phyloP scores from a whole-genome alignment of 2,797 vertebrate genomes.

The Muscicapa comitata region DNA sequence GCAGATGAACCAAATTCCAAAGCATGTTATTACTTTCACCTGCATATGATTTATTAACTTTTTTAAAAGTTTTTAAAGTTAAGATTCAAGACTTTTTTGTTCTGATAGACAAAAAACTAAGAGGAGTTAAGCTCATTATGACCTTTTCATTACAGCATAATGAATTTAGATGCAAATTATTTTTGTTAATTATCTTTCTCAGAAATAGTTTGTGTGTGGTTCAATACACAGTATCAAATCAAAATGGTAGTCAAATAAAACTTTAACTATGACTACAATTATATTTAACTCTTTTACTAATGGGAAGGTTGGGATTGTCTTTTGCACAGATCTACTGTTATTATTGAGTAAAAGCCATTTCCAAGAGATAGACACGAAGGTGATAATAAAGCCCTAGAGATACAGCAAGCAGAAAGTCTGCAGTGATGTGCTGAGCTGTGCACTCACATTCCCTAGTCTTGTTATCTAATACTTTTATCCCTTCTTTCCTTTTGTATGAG shows the following conservation, averaged over 20 bases:
- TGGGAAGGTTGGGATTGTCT: neutral
- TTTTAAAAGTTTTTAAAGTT: neutral
- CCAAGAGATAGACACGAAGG: neutral
- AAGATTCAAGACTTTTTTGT: neutral
- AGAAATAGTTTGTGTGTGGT: neutral
- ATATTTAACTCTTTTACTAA: neutral
- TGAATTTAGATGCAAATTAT: neutral
- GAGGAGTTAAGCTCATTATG: neutral
- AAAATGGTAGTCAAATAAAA: neutral
- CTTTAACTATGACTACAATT: neutral
- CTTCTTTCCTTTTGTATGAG: neutral
- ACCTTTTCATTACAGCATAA: neutral
- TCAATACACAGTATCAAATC: neutral
- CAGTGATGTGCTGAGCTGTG: neutral
- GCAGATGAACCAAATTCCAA: neutral
- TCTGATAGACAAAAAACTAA: neutral
- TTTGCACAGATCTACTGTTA: neutral
- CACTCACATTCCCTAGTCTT: neutral
- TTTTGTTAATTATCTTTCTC: neutral
- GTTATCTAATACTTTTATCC: neutral
- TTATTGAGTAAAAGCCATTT: neutral
- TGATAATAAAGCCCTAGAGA: neutral
- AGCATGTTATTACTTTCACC: neutral
- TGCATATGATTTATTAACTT: neutral
- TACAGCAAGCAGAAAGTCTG: neutral